phyloP scores from a whole-genome alignment of 35 echinoderm and acorn worm genomes.

The Ophiothrix spiculata region DNA sequence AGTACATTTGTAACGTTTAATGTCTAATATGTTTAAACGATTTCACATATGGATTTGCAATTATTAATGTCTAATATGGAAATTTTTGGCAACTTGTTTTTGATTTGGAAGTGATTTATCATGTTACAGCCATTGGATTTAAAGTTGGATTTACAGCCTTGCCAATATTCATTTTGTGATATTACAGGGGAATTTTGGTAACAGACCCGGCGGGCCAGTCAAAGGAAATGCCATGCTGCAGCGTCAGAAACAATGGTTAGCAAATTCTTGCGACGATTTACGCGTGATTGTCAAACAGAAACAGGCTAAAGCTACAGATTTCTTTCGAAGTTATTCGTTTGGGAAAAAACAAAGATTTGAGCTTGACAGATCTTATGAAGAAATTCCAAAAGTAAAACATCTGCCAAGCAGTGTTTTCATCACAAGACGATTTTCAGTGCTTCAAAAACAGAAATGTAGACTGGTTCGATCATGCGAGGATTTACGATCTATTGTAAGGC shows the following conservation, averaged over 20 bases:
- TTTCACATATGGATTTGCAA: too few relatives aligned
- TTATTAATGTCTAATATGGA: too few relatives aligned
- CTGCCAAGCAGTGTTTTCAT: background rate
- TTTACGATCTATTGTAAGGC: background rate
- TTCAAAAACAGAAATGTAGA: background rate
- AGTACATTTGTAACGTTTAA: too few relatives aligned
- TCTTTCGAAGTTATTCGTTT: background rate
- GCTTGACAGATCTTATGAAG: background rate
- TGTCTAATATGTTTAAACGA: too few relatives aligned
- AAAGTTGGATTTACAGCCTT: too few relatives aligned
- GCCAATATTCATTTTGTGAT: too few relatives aligned
- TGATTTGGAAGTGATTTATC: too few relatives aligned
- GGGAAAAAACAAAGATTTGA: background rate
- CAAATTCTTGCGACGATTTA: background rate
- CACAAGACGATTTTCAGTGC: background rate
- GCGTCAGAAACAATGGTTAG: background rate
- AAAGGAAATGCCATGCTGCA: background rate
- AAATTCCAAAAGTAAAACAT: background rate
- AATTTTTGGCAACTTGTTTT: too few relatives aligned
- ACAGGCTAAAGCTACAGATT: background rate
- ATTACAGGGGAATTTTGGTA: too few relatives aligned
- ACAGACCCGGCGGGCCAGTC: background rate
- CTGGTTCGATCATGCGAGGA: slow-evolving; percentile 7
- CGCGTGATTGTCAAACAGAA: background rate
- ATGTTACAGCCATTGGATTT: too few relatives aligned